Evolutionary conservation across 2,888 invertebrate species (phyloP).

Genomic region (Glomeris marginata): DNA sequence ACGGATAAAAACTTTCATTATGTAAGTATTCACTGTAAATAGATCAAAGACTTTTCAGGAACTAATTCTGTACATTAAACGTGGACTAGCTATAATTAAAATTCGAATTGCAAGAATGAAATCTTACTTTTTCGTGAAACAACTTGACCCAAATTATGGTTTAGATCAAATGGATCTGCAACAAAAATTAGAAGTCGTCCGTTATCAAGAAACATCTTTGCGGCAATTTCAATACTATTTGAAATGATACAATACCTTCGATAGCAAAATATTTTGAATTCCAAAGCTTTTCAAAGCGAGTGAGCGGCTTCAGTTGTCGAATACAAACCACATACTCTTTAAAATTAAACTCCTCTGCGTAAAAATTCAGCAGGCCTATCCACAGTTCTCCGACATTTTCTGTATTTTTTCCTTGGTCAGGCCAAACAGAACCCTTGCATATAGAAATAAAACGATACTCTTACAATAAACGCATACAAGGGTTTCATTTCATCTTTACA

Average conservation of each 20-base stretch:
- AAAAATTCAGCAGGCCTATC: slow-evolving; percentile 39
- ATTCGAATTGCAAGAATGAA: not conserved
- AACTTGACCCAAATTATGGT: slow-evolving; percentile 41
- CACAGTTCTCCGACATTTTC: slow-evolving; percentile 35
- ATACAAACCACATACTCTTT: slow-evolving; percentile 36
- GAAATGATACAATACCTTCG: slow-evolving; percentile 29
- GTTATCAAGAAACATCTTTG: not conserved
- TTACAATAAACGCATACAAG: slow-evolving; percentile 7
- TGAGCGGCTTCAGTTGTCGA: slow-evolving; percentile 31
- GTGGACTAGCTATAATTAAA: not conserved
- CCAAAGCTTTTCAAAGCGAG: slow-evolving; percentile 41
- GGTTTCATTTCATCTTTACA: slow-evolving; percentile 3
- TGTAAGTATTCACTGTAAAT: slow-evolving; percentile 35
- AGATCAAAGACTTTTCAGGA: slow-evolving; percentile 3
- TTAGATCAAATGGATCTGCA: slow-evolving; percentile 42
- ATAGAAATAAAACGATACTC: slow-evolving; percentile 1
- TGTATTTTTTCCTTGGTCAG: slow-evolving; percentile 31
- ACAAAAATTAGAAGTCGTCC: slow-evolving; percentile 18
- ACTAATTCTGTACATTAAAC: too few species aligned
- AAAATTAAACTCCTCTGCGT: slow-evolving; percentile 37
- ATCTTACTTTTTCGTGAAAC: slow-evolving; percentile 38
- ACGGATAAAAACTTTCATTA: slow-evolving; percentile 30
- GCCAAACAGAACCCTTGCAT: slow-evolving; percentile 30
- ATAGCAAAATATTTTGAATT: slow-evolving; percentile 38
- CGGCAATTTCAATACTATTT: not conserved